These are phyloP conservation scores for Thymelicus sylvestris DNA, from an alignment of 2,888 invertebrate genomes.

Conservation along the genomic window DNA sequence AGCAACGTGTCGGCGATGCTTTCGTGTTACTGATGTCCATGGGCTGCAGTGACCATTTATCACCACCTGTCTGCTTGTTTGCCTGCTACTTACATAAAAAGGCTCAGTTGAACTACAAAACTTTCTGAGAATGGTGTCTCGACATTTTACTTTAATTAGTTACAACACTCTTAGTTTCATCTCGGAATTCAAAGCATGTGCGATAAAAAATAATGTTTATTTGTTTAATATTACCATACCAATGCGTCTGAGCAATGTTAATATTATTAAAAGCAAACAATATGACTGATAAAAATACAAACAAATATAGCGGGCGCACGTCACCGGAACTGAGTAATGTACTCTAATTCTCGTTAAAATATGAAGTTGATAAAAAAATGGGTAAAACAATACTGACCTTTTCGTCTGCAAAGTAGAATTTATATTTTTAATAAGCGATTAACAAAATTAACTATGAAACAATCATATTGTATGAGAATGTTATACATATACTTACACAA, in stretches of 20 bases:
- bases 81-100: too few relatives aligned
- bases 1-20: too few relatives aligned
- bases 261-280: conserved; percentile 3
- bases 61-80: too few relatives aligned
- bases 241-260: background rate
- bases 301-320: conserved; percentile 6
- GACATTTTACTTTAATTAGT: too few relatives aligned
- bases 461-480: too few relatives aligned
- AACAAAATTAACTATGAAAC: background rate
- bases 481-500: too few relatives aligned
- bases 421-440: conserved; percentile 7
- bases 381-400: conserved; percentile 29
- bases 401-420: conserved; percentile 33
- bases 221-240: background rate
- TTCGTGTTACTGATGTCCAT: too few relatives aligned
- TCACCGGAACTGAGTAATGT: background rate
- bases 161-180: too few relatives aligned
- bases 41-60: too few relatives aligned
- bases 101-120: too few relatives aligned
- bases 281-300: background rate
- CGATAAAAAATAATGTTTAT: background rate
- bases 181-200: background rate
- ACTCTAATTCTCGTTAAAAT: too few relatives aligned
- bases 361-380: conserved; percentile 2
- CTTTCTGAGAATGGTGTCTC: too few relatives aligned